Base-by-base conservation (phyloP, 2,113 vertebrate species). In the Carettochelys insculpta region DNA sequence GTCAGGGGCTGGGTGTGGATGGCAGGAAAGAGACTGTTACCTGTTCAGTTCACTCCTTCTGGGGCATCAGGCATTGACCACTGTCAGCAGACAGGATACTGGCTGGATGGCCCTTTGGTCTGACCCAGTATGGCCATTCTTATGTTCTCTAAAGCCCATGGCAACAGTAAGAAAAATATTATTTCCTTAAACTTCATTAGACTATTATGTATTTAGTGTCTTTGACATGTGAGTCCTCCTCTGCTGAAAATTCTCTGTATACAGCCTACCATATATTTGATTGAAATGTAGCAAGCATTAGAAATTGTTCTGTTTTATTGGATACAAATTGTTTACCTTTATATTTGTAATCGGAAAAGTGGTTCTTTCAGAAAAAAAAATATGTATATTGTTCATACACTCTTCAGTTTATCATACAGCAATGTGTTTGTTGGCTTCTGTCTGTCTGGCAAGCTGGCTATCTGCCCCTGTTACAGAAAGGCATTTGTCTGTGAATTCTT, bases 261-360 rank as follows among this genome's bases (percentile, higher is more conserved):
- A 86, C 88, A 86, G 75, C 31, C 38, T 87, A 61, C 91, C 90
- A 38, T 82, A 54, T 90, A 38, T 41, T 51, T 91, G 53, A 68
- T 58, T n/a, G 58, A 93, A 90, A 51, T 85, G 79, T 14, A 92
- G 75, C 77, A 91, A 38, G 85, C 95, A 80, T 65, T 87, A 93
- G 77, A 79, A 94, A 93, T 75, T 1, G 2, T 34, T 80, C 75
- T 83, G 48, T 71, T 92, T 90, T 93, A 89, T 93, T 47, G 77
- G 88, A 91, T 82, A 78, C 58, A 90, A 82, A 90, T 94, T 90
- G n/a, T 89, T 95, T 94, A 53, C 78, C 90, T 95, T 92, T n/a
- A 65, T 20, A n/a, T n/a, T n/a, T 65, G 58, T 90, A 91, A 95
- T 95, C 89, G 93, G 80, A 91, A 85, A 93, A 92, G n/a, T n/a